Base-by-base conservation (phyloP, 2,888 invertebrate genomes). In the Gari tellinella region DNA sequence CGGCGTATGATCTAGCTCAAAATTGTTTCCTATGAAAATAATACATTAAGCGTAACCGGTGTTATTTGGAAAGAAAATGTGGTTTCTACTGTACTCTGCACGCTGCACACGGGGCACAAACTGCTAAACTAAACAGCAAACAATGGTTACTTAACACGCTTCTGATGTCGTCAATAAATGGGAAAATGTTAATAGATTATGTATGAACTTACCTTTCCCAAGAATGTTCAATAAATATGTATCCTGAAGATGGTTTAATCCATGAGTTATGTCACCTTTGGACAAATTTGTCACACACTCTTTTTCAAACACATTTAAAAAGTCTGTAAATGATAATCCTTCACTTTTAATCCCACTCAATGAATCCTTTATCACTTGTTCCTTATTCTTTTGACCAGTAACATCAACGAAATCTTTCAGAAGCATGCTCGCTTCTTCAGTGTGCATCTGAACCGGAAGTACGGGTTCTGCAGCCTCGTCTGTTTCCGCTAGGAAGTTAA, bases 401-500 rank as follows among this genome's bases (percentile, higher is more conserved):
- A 43, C 17, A 4, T 75, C 69, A 19, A 79, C 72, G 45, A 79
- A 79, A 12, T 68, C 62, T 8, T 55, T 51, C 26, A 75, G 43
- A 5, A 79, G 26, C 19, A 75, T 41, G 0, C 49, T 63, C 0
- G 83, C 84, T 60, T 90, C 90, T 19, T 89, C 89, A 7, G 73
- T 63, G 68, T 90, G 86, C 21, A 88, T 67, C 7, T 63, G 60
- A 3, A 89, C 45, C 1, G 90, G 90, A 3, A 80, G 61, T 1
- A 79, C 55, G 0, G 85, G 73, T 17, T 69, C 55, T 8, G 81
- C 78, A 8, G 80, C 72, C 10, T 76, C 76, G 56, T 94, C 94
- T 70, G 95, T 92, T 31, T 96, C 96, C 0, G 95, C 95, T 5
- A 96, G 93, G 14, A 96, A 93, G 86, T 96, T 96, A 91, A 96